A percentile compares a stretch with the other conserved stretches of the same genome.
phyloP scores from a whole-genome alignment of 2,113 vertebrate genomes.

The Psephotus haematonotus region DNA sequence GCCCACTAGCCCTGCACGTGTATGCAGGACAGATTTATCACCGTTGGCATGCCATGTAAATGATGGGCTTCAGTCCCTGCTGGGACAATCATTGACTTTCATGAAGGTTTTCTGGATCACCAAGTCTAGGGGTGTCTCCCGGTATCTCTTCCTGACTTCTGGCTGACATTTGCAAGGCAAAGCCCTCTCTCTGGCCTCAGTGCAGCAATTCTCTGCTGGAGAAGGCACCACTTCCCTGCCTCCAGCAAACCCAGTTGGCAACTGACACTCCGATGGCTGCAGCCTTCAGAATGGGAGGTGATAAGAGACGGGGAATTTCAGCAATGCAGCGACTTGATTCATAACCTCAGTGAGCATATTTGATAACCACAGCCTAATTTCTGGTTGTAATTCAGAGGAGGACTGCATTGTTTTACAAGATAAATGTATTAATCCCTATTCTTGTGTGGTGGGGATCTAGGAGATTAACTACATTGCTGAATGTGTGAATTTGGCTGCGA shows the following conservation, averaged over 20 bases:
- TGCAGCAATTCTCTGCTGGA: conserved; percentile 57
- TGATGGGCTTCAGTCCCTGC: conserved; percentile 44
- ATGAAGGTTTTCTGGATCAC: conserved; percentile 71
- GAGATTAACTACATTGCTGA: conserved; percentile 72
- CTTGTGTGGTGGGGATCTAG: conserved; percentile 68
- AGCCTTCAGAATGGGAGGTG: conserved; percentile 10
- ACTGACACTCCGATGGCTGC: not conserved
- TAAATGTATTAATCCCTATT: conserved; percentile 73
- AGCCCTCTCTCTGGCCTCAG: conserved; percentile 23
- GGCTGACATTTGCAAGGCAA: conserved; percentile 71
- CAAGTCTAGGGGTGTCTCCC: conserved; percentile 16
- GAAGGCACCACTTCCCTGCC: conserved; percentile 55
- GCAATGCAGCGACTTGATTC: conserved; percentile 63
- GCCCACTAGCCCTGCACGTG: not conserved
- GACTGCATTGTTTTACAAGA: conserved; percentile 73
- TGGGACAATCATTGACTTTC: conserved; percentile 63
- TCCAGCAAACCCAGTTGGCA: conserved; percentile 56
- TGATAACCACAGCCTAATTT: conserved; percentile 71
- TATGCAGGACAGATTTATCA: conserved; percentile 38
- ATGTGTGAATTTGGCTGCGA: conserved; percentile 73
- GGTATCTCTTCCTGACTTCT: conserved; percentile 49
- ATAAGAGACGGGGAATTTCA: conserved; percentile 64
- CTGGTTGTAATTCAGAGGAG: conserved; percentile 68
- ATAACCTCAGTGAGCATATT: conserved; percentile 67
- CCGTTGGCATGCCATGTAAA: conserved; percentile 29